A percentile compares a stretch with the other conserved stretches of the same genome.
Evolutionary conservation across 2,888 invertebrate species (phyloP).

Genomic region (Corythucha ciliata): DNA sequence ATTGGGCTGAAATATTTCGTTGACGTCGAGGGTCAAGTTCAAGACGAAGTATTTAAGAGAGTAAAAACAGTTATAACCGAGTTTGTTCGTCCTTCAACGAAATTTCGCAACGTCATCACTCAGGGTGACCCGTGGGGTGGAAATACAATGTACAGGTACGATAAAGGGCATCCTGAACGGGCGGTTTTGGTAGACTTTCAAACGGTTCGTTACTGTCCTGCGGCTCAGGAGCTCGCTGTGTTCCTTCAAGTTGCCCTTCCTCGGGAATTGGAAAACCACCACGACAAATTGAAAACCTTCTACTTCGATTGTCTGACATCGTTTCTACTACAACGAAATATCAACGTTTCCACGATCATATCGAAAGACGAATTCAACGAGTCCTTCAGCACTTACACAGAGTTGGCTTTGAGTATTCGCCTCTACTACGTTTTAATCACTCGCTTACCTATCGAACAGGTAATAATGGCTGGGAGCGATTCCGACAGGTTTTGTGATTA

Average conservation of each 20-base stretch:
- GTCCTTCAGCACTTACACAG: conserved; percentile 21
- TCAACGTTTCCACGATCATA: conserved; percentile 8
- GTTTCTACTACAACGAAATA: conserved; percentile 11
- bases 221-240: conserved; percentile 25
- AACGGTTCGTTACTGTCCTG: conserved; percentile 21
- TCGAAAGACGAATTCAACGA: conserved; percentile 20
- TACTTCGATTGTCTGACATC: conserved; percentile 19
- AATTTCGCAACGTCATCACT: conserved; percentile 23
- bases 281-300: conserved; percentile 6
- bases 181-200: conserved; percentile 27
- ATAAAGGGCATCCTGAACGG: conserved; percentile 13
- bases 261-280: conserved; percentile 7
- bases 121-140: conserved; percentile 30
- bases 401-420: conserved; percentile 17
- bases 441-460: conserved; percentile 18
- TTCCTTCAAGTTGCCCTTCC: conserved; percentile 23
- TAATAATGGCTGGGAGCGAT: conserved; percentile 5
- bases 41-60: conserved; percentile 11
- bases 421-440: conserved; percentile 25
- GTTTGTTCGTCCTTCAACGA: conserved; percentile 8
- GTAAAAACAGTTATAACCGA: background rate
- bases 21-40: conserved; percentile 1
- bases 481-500: conserved; percentile 20
- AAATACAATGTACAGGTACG: conserved; percentile 26
- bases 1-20: conserved; percentile 2